Base-by-base conservation (phyloP, 2,888 invertebrate species). In the Diarsia rubi region DNA sequence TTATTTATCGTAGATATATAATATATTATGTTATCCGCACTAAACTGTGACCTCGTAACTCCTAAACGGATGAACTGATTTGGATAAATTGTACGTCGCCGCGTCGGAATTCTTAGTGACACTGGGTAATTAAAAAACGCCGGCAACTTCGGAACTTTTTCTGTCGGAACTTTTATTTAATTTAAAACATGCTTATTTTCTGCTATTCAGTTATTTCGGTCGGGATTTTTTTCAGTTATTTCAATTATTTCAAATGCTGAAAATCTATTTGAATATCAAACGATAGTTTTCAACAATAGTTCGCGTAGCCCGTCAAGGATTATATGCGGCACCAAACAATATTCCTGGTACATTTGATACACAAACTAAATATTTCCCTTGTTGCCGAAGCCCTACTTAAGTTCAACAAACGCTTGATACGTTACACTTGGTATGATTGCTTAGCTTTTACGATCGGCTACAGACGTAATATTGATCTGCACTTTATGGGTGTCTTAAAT, bases 371-470 rank as follows among this genome's bases (percentile, higher is more conserved):
- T 68, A 78, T 70, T 69, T 60, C 65, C 47, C n/a, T 73, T 27
- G 37, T 44, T 73, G 27, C 69, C 19, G 44, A 82, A 69, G 69
- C 73, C 73, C 62, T 78, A 67, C 47, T 54, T 57, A 64, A 79
- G 66, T 79, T 79, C 66, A 57, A 78, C 73, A 80, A 77, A 77
- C 78, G 74, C 73, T 80, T 79, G 76, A 73, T 78, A 80, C 69
- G 75, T 79, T 79, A 84, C 79, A 86, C 85, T 86, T 67, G 82
- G 76, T 73, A 73, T 86, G 82, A 87, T 87, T 85, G 80, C 79
- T 82, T 68, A 59, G 74, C 69, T 75, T 86, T 87, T 86, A 86
- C 82, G 85, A 80, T 69, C 45, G 75, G 75, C 75, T 82, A 75
- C 78, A 75, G 76, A 59, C 69, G 85, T 87, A 80, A 69, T 82